Evolutionary conservation across 1,140 invertebrate genomes (phyloP), one percentile per base, ranked within the genome.

Genomic region (Drosophila murphyi): DNA sequence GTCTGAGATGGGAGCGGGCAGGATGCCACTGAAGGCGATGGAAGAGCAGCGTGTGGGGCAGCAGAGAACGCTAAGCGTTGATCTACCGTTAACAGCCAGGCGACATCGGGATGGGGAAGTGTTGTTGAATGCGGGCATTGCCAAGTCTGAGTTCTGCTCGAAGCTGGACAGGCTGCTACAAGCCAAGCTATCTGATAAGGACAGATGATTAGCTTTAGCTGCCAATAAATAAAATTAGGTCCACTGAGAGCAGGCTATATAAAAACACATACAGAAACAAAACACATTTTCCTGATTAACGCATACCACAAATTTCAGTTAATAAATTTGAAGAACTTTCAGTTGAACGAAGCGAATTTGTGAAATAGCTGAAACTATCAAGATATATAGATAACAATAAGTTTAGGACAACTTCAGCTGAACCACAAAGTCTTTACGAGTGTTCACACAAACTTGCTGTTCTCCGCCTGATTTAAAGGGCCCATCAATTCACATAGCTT

Each of bases 61-160:
- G 3, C 37, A 37, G 12, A 2, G 7, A 29, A 29, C 68, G 31
- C 47, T 37, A 31, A 8, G 2, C 35, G 43, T 29, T 7, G 52
- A 67, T 4, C 7, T 55, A 10, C 4, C 64, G n/a, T 32, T 68
- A 39, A 12, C 43, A 5, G 41, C 32, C 2, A 35, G 41, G 0
- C 54, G 20, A 5, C 48, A 61, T 0, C 41, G 37, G 8, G 51
- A 56, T 48, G 54, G 59, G 5, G 80, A 85, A 12, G 62, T 85
- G 5, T 29, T 68, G n/a, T 43, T 85, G 10, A 57, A 80, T 29
- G 67, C 73, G 8, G 81, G 80, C 50, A 80, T 83, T 10, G 57
- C 81, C 45, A 83, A 80, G 12, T 77, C 80, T 0, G 81, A 85
- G 74, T 85, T 85, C 47, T 80, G 81, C 47, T 31, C 52, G 7